Conservation (phyloP, 1,140 invertebrate species). For the Macrobrachium rosenbergii region DNA sequence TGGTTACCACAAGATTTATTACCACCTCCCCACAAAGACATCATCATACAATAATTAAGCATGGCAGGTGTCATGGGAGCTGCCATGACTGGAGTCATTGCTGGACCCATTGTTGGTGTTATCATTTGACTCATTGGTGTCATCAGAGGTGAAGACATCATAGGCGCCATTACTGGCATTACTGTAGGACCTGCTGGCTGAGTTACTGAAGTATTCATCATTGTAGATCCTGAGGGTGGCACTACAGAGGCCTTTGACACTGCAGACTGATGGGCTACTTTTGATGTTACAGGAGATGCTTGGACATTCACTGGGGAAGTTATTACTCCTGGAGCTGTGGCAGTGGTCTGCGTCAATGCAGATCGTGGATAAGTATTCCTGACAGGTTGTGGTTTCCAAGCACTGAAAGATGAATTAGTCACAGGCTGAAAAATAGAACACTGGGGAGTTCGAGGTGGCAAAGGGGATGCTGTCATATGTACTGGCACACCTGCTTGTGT, state of each 20-base stretch:
- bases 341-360: too few species aligned
- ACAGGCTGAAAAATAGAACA: not conserved
- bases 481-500: not conserved
- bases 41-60: conserved; percentile 41
- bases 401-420: not conserved
- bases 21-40: conserved; percentile 35
- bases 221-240: not conserved
- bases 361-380: too few species aligned
- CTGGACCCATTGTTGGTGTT: not conserved
- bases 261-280: too few species aligned
- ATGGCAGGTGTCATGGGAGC: conserved; percentile 30
- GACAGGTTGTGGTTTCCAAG: not conserved
- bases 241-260: not conserved
- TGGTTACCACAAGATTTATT: not conserved
- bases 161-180: not conserved
- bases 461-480: not conserved
- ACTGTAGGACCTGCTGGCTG: not conserved
- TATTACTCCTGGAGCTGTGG: too few species aligned
- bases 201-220: too few species aligned
- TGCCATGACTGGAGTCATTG: not conserved
- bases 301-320: too few species aligned
- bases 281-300: too few species aligned
- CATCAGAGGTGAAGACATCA: not conserved
- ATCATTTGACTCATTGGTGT: not conserved
- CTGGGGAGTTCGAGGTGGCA: not conserved